phyloP scores from a whole-genome alignment of 2,797 vertebrate genomes.

The Periparus ater region DNA sequence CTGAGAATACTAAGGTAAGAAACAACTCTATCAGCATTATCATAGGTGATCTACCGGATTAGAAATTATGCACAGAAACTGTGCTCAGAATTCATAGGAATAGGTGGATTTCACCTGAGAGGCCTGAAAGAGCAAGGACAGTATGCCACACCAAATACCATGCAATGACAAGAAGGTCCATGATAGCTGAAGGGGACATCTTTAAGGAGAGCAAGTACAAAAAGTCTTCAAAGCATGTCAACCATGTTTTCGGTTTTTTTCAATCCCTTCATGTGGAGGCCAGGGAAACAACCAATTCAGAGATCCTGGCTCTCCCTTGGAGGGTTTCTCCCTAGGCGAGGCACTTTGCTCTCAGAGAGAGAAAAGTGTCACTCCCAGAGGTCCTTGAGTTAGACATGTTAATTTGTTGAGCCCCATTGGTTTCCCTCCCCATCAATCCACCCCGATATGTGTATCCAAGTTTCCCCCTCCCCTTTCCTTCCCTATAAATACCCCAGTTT shows the following conservation, averaged over 20 bases:
- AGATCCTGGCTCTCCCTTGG: too few relatives aligned
- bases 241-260: fast-evolving
- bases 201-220: background rate
- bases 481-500: too few relatives aligned
- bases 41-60: background rate
- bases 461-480: too few relatives aligned
- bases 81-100: background rate
- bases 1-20: background rate
- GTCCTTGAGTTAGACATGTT: too few relatives aligned
- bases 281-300: too few relatives aligned
- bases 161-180: background rate
- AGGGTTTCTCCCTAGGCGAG: too few relatives aligned
- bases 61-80: background rate
- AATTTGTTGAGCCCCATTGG: too few relatives aligned
- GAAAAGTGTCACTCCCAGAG: too few relatives aligned
- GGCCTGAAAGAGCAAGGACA: background rate
- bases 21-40: background rate
- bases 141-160: background rate
- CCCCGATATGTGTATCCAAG: too few relatives aligned
- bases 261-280: background rate
- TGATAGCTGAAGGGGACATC: background rate
- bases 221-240: background rate
- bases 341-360: too few relatives aligned
- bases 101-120: background rate
- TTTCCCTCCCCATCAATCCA: too few relatives aligned